Evolutionary conservation across 2,113 vertebrate genomes (phyloP).

Genomic region (Mesoclemmys tuberculata): DNA sequence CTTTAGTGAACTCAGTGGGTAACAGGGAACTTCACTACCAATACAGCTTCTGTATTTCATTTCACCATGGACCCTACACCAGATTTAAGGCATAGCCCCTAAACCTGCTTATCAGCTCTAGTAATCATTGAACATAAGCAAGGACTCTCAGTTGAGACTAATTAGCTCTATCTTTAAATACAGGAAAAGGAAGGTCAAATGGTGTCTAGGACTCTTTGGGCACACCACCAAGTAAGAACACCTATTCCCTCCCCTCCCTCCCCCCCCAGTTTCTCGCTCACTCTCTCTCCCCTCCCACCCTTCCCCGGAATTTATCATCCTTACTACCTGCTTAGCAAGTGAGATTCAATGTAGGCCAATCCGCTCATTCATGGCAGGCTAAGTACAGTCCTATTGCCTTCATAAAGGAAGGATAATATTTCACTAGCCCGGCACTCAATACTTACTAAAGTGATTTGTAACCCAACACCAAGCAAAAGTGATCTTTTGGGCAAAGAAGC

Average conservation of each 20-base stretch:
- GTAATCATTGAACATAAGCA: neutral
- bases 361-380: neutral
- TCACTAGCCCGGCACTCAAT: neutral
- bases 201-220: neutral
- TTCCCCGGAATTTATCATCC: neutral
- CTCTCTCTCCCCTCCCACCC: too few species aligned
- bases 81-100: neutral
- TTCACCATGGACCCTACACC: neutral
- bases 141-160: neutral
- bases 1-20: neutral
- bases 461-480: neutral
- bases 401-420: neutral
- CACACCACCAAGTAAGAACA: neutral
- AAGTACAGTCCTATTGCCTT: neutral
- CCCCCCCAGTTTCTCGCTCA: too few species aligned
- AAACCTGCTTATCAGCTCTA: neutral
- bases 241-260: too few species aligned
- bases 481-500: neutral
- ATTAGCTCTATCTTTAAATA: neutral
- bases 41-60: neutral
- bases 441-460: neutral
- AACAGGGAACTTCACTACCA: neutral
- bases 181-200: neutral
- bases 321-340: neutral
- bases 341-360: neutral